Percentiles rank a stretch among this genome's conserved stretches.
Evolutionary conservation across 2,797 vertebrate species (phyloP).

Genomic region (Falco columbarius): DNA sequence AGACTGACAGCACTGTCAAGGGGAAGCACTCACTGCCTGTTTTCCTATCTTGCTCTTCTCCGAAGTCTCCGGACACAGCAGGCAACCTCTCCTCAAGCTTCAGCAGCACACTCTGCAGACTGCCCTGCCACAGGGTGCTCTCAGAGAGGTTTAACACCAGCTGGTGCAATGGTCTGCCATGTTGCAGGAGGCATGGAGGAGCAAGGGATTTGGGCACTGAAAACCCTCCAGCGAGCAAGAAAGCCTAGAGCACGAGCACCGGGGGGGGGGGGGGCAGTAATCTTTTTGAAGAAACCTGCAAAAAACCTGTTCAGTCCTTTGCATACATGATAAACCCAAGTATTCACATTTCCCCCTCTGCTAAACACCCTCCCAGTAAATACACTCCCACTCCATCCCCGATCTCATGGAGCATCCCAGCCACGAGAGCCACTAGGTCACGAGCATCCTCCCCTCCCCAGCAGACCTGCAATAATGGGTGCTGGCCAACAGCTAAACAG

Average conservation of each 20-base stretch:
- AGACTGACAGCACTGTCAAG: neutral
- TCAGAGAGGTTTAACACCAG: neutral
- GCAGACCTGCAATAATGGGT: neutral
- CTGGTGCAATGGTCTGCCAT: rapidly evolving
- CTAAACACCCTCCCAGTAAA: neutral
- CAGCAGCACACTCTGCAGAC: rapidly evolving
- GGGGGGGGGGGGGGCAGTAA: neutral
- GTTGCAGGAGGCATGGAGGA: rapidly evolving
- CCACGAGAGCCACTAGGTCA: neutral
- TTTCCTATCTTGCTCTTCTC: neutral
- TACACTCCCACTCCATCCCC: neutral
- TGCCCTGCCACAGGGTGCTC: neutral
- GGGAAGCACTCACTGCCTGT: neutral
- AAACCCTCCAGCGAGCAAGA: rapidly evolving
- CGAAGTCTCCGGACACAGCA: neutral
- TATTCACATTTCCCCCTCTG: neutral
- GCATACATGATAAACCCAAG: neutral
- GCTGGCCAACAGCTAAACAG: neutral
- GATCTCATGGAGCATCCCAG: rapidly evolving
- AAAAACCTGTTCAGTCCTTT: neutral
- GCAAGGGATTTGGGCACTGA: neutral
- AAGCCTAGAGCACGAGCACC: rapidly evolving
- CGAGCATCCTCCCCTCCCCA: neutral
- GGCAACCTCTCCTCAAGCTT: neutral
- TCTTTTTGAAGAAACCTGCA: neutral